Percentiles rank a stretch among this genome's conserved stretches.
phyloP scores from a whole-genome alignment of 2,113 vertebrate species.

The Cyprinodon variegatus region DNA sequence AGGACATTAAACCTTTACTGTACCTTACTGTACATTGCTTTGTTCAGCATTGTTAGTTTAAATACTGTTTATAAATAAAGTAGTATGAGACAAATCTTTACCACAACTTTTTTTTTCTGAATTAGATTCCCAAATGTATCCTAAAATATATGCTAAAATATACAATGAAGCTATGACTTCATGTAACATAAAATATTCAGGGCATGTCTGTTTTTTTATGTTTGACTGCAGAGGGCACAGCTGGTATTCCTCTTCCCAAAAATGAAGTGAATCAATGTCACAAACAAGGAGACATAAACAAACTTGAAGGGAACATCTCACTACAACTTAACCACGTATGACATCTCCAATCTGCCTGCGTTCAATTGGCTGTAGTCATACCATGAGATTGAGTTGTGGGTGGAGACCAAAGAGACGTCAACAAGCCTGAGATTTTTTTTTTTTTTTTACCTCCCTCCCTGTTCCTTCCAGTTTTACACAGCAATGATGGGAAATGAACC shows the following conservation, averaged over 20 bases:
- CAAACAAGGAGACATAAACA: conserved; percentile 47
- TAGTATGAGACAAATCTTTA: too few species aligned
- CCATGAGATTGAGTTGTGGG: conserved; percentile 64
- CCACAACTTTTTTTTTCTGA: too few species aligned
- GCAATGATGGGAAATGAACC: conserved; percentile 70
- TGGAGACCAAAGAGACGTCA: conserved; percentile 66
- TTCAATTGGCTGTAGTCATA: conserved; percentile 60
- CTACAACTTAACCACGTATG: conserved; percentile 11
- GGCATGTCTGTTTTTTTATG: not conserved
- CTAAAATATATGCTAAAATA: not conserved
- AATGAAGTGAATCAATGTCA: conserved; percentile 68
- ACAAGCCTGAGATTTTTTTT: conserved; percentile 38
- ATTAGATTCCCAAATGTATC: not conserved
- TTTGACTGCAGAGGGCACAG: conserved; percentile 6
- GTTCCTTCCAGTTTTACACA: conserved; percentile 64
- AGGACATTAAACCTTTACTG: too few species aligned
- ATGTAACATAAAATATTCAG: not conserved
- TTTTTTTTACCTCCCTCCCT: conserved; percentile 17
- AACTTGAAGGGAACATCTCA: conserved; percentile 21
- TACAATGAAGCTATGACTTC: not conserved
- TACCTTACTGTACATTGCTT: too few species aligned
- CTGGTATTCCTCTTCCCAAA: conserved; percentile 45
- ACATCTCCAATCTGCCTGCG: conserved; percentile 16
- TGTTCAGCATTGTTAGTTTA: too few species aligned
- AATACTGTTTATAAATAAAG: too few species aligned